Evolutionary conservation across 2,888 invertebrate genomes (phyloP), one percentile per base, ranked within the genome.

Genomic region (Noctua janthe): DNA sequence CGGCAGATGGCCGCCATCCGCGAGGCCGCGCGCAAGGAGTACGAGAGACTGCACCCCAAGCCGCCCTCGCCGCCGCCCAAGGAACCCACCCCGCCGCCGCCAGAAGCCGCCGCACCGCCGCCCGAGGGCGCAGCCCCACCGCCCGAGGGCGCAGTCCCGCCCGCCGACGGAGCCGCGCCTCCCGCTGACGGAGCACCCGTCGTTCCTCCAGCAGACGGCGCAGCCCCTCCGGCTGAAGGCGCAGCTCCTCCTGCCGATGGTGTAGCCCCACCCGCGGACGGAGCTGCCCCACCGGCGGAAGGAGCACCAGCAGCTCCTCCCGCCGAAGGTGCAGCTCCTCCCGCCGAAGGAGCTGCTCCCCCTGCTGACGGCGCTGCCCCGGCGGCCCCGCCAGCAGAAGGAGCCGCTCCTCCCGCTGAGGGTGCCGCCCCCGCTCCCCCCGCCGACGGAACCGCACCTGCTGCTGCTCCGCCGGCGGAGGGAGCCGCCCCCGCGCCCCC

Each of bases 1-100:
- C 94, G 93, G 77, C 97, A 97, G 93, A 59, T 92, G 78, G 71
- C 29, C 62, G 75, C 71, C 76, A 79, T 78, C 71, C 80, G 82
- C n/a, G 95, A 94, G 86, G 88, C 87, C 56, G 94, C 93, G 82
- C 93, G 95, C 88, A 92, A 91, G 87, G 94, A 94, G 86, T 86
- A 85, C 88, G 86, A 86, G 86, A 71, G 87, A 7, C 87, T 88
- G 71, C 87, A 90, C 54, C 82, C 92, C 81, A 91, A 91, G 85
- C 89, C 80, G 84, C 91, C 89, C 76, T 88, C 87, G 66, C 85
- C 88, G 23, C 85, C 77, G 29, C 81, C 88, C 73, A 71, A 91
- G 89, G 81, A 90, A 84, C 86, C 89, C 84, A 83, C 92, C 93
- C 84, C 92, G 47, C 86, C 92, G 76, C 91, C 92, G 10, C 59